Evolutionary conservation across 2,113 vertebrate species (phyloP).

Genomic region (Tricholaema leucomelas): DNA sequence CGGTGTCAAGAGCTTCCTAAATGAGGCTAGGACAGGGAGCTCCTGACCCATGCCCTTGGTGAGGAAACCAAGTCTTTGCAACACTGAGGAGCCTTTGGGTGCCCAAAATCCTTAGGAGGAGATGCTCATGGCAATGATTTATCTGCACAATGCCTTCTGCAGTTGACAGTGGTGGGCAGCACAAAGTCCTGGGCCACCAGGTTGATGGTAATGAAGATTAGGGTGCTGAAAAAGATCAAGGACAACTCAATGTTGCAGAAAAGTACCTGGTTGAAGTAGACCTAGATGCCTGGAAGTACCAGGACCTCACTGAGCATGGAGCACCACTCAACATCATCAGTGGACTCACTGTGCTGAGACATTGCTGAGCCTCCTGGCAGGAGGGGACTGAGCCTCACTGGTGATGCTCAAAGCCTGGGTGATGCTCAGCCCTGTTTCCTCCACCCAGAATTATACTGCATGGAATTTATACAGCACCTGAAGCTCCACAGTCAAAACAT

Average conservation of each 20-base stretch:
- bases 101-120: not conserved
- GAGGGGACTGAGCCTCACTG: not conserved
- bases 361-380: not conserved
- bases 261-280: constrained; percentile 1
- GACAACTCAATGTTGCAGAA: not conserved
- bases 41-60: not conserved
- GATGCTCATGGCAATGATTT: not conserved
- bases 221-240: not conserved
- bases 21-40: accelerated
- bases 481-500: constrained; percentile 2
- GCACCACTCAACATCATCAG: not conserved
- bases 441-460: not conserved
- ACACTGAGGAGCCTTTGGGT: not conserved
- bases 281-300: not conserved
- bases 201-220: not conserved
- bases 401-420: not conserved
- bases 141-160: not conserved
- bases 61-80: not conserved
- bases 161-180: not conserved
- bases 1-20: not conserved
- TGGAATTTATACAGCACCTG: not conserved
- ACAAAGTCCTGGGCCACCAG: not conserved
- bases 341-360: accelerated
- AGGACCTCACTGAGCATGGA: not conserved
- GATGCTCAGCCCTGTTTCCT: not conserved